Evolutionary conservation across 2,113 vertebrate genomes (phyloP).

Genomic region (Mugil cephalus): DNA sequence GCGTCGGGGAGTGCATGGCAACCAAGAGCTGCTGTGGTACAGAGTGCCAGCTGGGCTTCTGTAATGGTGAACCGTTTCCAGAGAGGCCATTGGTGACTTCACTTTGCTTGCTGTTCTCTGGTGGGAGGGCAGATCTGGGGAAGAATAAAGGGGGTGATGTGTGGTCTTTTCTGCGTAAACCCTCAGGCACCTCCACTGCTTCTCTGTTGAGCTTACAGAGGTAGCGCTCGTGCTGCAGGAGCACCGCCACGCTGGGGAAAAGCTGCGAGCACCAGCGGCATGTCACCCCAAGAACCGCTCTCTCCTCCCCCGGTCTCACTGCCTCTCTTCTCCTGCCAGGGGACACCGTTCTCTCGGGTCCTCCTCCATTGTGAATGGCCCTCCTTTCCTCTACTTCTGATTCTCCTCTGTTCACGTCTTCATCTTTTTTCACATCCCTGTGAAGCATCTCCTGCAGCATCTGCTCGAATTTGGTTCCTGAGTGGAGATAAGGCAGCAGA

Average conservation of each 20-base stretch:
- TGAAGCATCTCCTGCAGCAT: constrained; percentile 83
- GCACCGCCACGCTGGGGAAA: constrained; percentile 78
- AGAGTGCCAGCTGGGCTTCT: constrained; percentile 76
- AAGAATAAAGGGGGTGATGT: constrained; percentile 56
- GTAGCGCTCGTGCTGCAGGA: constrained; percentile 84
- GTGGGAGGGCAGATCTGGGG: constrained; percentile 44
- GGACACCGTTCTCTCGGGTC: constrained; percentile 45
- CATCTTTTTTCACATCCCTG: constrained; percentile 65
- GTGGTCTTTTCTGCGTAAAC: constrained; percentile 52
- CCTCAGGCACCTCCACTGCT: constrained; percentile 51
- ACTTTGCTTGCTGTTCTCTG: constrained; percentile 56
- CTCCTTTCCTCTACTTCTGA: constrained; percentile 51
- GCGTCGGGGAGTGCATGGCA: constrained; percentile 74
- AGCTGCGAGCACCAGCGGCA: constrained; percentile 82
- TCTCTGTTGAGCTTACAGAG: constrained; percentile 78
- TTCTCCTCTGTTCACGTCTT: constrained; percentile 46
- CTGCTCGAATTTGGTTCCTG: constrained; percentile 81
- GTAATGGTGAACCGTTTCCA: constrained; percentile 70
- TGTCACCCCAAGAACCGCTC: constrained; percentile 50
- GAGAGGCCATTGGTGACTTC: constrained; percentile 67
- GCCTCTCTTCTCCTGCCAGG: constrained; percentile 44
- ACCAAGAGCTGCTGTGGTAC: constrained; percentile 78
- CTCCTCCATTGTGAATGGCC: constrained; percentile 50
- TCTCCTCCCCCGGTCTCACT: constrained; percentile 49
- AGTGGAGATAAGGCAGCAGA: constrained; percentile 78